A percentile compares a stretch with the other conserved stretches of the same genome.
Evolutionary conservation across 2,113 vertebrate species (phyloP).

Genomic region (Amblyornis subalaris): DNA sequence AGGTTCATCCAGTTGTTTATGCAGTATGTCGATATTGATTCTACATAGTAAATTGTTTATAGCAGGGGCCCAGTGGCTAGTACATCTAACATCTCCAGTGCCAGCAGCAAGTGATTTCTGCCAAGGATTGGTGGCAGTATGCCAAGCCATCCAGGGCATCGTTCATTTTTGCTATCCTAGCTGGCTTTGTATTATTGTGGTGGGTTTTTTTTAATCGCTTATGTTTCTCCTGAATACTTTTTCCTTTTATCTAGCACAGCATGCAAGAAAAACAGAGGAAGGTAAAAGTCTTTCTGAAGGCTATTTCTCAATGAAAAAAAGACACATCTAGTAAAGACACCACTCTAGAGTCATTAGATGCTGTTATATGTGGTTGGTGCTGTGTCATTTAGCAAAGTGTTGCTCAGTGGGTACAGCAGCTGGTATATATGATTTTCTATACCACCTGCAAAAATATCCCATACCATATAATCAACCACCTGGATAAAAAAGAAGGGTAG

Average conservation of each 20-base stretch:
- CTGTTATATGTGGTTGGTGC: constrained; percentile 57
- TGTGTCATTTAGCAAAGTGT: constrained; percentile 72
- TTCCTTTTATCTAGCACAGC: constrained; percentile 27
- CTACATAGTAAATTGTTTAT: constrained; percentile 37
- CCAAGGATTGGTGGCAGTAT: constrained; percentile 61
- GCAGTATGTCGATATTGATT: constrained; percentile 60
- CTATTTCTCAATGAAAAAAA: constrained; percentile 43
- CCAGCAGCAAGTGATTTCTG: constrained; percentile 51
- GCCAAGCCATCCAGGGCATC: constrained; percentile 60
- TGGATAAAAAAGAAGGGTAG: constrained; percentile 62
- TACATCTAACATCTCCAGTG: constrained; percentile 50
- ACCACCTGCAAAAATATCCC: constrained; percentile 75
- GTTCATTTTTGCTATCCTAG: constrained; percentile 14
- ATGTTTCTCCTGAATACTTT: constrained; percentile 49
- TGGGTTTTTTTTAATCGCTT: neutral
- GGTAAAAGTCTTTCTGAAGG: constrained; percentile 53
- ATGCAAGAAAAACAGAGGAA: constrained; percentile 43
- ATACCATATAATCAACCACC: constrained; percentile 77
- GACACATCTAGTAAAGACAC: constrained; percentile 54
- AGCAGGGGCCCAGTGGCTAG: constrained; percentile 35
- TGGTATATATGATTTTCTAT: constrained; percentile 75
- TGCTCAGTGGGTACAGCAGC: constrained; percentile 70
- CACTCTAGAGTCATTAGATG: constrained; percentile 58
- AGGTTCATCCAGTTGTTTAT: constrained; percentile 66
- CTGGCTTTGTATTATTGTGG: neutral